Percentiles rank a stretch among this genome's conserved stretches.
Conservation (phyloP, 2,113 vertebrate species). For the Cephalopholis sonnerati region DNA sequence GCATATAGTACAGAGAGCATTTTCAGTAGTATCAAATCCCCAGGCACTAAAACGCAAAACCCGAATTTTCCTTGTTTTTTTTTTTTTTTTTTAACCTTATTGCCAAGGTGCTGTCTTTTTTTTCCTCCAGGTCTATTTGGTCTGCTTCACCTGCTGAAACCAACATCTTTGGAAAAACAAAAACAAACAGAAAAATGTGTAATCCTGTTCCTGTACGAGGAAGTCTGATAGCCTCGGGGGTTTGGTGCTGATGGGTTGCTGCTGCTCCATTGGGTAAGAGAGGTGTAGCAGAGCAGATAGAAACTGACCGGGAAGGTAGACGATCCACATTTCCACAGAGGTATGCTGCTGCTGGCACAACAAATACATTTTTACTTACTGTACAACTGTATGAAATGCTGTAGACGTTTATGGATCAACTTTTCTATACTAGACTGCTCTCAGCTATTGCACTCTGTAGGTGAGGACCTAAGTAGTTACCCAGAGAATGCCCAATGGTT, state of each 20-base stretch:
- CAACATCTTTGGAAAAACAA: conserved; percentile 18
- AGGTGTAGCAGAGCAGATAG: conserved; percentile 26
- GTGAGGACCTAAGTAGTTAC: conserved; percentile 42
- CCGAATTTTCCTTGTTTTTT: background rate
- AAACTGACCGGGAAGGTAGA: conserved; percentile 12
- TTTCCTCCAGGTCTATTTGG: conserved; percentile 21
- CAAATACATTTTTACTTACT: conserved; percentile 4
- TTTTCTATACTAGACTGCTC: conserved; percentile 7
- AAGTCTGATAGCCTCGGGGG: conserved; percentile 18
- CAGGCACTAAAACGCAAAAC: background rate
- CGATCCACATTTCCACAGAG: conserved; percentile 10
- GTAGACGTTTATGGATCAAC: conserved; percentile 17
- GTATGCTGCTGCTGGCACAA: conserved; percentile 1
- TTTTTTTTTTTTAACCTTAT: background rate
- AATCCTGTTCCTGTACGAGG: conserved; percentile 15
- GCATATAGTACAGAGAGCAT: too few species aligned
- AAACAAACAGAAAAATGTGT: conserved; percentile 30
- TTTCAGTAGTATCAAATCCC: background rate
- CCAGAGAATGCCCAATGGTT: conserved; percentile 27
- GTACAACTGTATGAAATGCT: conserved; percentile 6
- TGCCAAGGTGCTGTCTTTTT: background rate
- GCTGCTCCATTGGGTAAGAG: conserved; percentile 14
- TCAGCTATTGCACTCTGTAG: conserved; percentile 27
- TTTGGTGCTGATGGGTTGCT: conserved; percentile 14
- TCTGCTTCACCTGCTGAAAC: conserved; percentile 30